phyloP scores from a whole-genome alignment of 2,888 invertebrate species.

The Rotaria magnacalcarata region DNA sequence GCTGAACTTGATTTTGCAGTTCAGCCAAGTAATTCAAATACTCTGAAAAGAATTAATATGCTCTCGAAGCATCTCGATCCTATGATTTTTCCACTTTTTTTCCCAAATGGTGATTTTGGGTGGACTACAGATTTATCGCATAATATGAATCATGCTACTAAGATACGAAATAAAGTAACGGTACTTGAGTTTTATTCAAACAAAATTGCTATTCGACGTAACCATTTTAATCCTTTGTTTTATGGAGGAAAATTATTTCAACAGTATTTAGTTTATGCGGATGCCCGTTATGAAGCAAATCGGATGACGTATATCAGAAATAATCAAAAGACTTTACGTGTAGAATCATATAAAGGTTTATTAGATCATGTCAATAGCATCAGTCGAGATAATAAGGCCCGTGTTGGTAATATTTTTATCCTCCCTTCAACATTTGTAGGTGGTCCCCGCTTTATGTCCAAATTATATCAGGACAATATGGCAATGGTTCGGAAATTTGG shows the following conservation, averaged over 20 bases:
- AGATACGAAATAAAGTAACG: too few relatives aligned
- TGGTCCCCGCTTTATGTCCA: slow-evolving; percentile 54
- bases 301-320: slow-evolving; percentile 47
- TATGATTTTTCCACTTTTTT: too few relatives aligned
- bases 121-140: too few relatives aligned
- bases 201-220: too few relatives aligned
- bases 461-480: slow-evolving; percentile 60
- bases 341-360: slow-evolving; percentile 50
- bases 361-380: slow-evolving; percentile 49
- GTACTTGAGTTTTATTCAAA: too few relatives aligned
- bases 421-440: slow-evolving; percentile 53
- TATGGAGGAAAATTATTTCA: neutral
- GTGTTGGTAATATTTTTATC: slow-evolving; percentile 48
- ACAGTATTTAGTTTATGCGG: slow-evolving; percentile 47
- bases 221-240: neutral
- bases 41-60: too few relatives aligned
- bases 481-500: slow-evolving; percentile 58
- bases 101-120: too few relatives aligned
- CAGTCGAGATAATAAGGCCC: slow-evolving; percentile 44
- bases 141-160: too few relatives aligned
- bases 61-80: too few relatives aligned
- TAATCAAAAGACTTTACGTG: slow-evolving; percentile 47
- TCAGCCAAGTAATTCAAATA: too few relatives aligned
- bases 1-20: too few relatives aligned
- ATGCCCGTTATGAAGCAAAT: slow-evolving; percentile 48